Evolutionary conservation across 2,113 vertebrate species (phyloP).

Genomic region (Sminthopsis crassicaudata): DNA sequence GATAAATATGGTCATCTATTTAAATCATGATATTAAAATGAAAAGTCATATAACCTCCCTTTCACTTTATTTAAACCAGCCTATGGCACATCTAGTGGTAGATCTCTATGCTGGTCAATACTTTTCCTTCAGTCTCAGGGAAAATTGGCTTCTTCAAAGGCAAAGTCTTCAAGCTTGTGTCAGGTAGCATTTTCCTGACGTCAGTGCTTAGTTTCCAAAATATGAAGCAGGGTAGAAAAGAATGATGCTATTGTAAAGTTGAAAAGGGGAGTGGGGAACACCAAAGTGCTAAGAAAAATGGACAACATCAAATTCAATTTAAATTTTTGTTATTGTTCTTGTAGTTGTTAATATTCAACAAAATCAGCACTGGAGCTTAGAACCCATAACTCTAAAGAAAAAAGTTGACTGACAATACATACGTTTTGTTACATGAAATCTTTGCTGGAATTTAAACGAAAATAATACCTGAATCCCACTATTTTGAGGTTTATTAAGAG

Average conservation of each 20-base stretch:
- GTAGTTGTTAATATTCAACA: slow-evolving; percentile 37
- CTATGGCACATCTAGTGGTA: neutral
- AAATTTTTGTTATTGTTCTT: slow-evolving; percentile 45
- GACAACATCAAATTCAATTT: slow-evolving; percentile 53
- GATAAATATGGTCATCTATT: slow-evolving; percentile 31
- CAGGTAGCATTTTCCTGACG: slow-evolving; percentile 44
- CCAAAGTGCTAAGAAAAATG: slow-evolving; percentile 48
- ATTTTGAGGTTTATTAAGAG: neutral
- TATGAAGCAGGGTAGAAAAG: slow-evolving; percentile 58
- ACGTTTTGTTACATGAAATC: neutral
- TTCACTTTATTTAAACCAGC: slow-evolving; percentile 46
- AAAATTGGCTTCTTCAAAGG: slow-evolving; percentile 44
- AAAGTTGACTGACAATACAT: slow-evolving; percentile 2
- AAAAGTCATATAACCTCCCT: slow-evolving; percentile 29
- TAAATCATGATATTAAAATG: slow-evolving; percentile 18
- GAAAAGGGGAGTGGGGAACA: neutral
- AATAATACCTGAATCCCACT: neutral
- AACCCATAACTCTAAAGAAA: neutral
- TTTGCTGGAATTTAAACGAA: slow-evolving; percentile 7
- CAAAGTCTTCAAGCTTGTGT: neutral
- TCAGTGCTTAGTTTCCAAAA: slow-evolving; percentile 40
- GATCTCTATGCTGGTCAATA: neutral
- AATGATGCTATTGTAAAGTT: slow-evolving; percentile 45
- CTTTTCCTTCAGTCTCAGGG: slow-evolving; percentile 18
- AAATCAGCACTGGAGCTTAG: slow-evolving; percentile 14